A percentile compares a stretch with the other conserved stretches of the same genome.
These are phyloP conservation scores for Eospalax fontanierii DNA, from an alignment of 2,797 vertebrate species.

Conservation along the genomic window DNA sequence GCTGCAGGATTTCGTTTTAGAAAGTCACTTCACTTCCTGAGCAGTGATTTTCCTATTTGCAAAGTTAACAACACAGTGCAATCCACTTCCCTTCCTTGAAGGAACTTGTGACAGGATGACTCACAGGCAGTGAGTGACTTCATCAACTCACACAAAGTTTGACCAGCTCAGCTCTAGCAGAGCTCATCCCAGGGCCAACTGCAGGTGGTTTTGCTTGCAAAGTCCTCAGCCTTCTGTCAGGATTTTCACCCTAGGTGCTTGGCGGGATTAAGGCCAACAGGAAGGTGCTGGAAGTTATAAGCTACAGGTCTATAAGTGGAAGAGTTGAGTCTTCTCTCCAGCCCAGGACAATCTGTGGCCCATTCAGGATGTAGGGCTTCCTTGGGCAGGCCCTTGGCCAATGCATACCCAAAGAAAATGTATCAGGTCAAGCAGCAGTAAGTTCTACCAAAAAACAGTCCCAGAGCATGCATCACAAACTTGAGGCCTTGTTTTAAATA, in stretches of 20 bases:
- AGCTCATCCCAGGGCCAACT: too few species aligned
- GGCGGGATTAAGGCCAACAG: accelerated
- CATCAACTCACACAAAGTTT: neutral
- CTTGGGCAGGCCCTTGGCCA: neutral
- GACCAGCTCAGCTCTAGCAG: neutral
- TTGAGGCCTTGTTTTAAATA: neutral
- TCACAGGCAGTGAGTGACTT: neutral
- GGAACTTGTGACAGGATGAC: neutral
- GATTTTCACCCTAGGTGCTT: neutral
- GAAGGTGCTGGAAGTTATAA: neutral
- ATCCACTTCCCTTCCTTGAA: accelerated
- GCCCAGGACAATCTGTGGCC: neutral
- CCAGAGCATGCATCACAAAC: too few species aligned
- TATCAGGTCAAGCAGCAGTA: neutral
- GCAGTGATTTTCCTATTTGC: neutral
- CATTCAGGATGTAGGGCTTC: neutral
- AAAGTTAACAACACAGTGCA: neutral
- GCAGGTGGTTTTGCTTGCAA: neutral
- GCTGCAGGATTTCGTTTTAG: neutral
- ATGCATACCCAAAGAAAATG: neutral
- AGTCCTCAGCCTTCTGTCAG: too few species aligned
- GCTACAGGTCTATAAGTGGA: neutral
- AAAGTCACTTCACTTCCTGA: neutral
- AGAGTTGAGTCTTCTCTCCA: neutral
- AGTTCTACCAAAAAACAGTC: neutral